Base-by-base conservation (phyloP, 2,797 vertebrate genomes). In the Moxostoma hubbsi region DNA sequence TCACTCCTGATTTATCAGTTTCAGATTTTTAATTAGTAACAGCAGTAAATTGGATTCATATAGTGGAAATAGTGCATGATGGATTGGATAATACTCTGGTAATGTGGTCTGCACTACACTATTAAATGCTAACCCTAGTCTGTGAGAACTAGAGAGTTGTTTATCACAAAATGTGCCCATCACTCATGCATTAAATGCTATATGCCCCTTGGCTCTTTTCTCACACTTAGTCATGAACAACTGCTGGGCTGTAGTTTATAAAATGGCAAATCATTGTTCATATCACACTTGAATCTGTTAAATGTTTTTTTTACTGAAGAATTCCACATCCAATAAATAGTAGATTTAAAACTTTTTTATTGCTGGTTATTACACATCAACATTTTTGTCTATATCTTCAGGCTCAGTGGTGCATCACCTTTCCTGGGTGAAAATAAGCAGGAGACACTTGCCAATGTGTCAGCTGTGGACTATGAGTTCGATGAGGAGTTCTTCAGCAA, bases 351-450 rank as follows among this genome's bases (percentile, higher is more conserved):
- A 0, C n/a, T 3, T 16, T 58, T 9, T 9, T 3, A 7, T 15
- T 36, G 36, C 36, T 53, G 10, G 10, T 9, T 13, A 46, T 36
- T 65, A 36, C 18, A 11, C 12, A 0, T n/a, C 0, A 36, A 4
- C 3, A 2, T 75, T 53, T 11, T n/a, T 6, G 0, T 65, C 45
- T 73, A 8, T 51, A 50, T 86, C 81, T 75, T 70, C 87, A 99
- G 98, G 36, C 89, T 99, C 53, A 99, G 98, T 63, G 98, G 98
- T 50, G 96, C 97, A 0, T 99, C 98, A 66, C 98, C 98, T 0
- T 99, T 99, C 91, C 94, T 99, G 82, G 98, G 97, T 43, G 98
- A 99, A 87, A 97, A 95, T 87, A 99, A 99, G 85, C 97, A 98
- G 90, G 97, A 99, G 93, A 99, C 98, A 0, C 88, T 99, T 90